These are phyloP conservation scores for Araneus ventricosus DNA, from an alignment of 1,140 invertebrate genomes.

Conservation along the genomic window DNA sequence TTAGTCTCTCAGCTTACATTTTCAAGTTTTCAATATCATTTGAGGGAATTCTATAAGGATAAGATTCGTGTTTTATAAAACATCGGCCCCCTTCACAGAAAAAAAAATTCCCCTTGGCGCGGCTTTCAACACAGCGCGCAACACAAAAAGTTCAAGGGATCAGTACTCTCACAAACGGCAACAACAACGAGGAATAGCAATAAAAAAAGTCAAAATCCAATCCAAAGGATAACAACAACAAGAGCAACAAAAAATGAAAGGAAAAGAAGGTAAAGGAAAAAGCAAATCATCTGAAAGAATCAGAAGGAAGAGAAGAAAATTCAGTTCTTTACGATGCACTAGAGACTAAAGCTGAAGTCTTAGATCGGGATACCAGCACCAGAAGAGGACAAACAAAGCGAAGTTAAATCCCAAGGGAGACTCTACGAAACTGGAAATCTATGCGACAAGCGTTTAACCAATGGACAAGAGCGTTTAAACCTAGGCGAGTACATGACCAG, in stretches of 20 bases:
- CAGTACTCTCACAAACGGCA: conserved; percentile 45
- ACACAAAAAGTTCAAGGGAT: conserved; percentile 42
- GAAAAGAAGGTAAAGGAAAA: conserved; percentile 46
- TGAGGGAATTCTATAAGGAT: conserved; percentile 44
- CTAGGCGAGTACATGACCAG: conserved; percentile 71
- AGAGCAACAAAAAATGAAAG: conserved; percentile 27
- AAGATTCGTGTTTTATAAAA: conserved; percentile 40
- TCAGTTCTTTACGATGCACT: conserved; percentile 72
- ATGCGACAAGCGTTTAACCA: conserved; percentile 73
- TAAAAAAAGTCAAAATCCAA: conserved; percentile 59
- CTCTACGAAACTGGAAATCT: conserved; percentile 48
- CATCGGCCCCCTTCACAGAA: conserved; percentile 8
- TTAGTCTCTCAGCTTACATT: conserved; percentile 12
- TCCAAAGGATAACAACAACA: conserved; percentile 41
- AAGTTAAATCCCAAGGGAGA: conserved; percentile 27
- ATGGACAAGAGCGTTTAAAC: conserved; percentile 73
- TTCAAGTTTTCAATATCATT: conserved; percentile 57
- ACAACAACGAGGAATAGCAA: conserved; percentile 48
- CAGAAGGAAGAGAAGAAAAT: conserved; percentile 66
- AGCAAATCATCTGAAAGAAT: conserved; percentile 73
- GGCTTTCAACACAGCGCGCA: conserved; percentile 1
- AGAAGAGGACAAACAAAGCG: conserved; percentile 66
- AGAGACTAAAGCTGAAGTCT: conserved; percentile 64
- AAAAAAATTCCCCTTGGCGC: not conserved
- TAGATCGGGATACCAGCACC: conserved; percentile 53